Evolutionary conservation across 2,113 vertebrate genomes (phyloP), one percentile per base, ranked within the genome.

Genomic region (Serilophus lunatus): DNA sequence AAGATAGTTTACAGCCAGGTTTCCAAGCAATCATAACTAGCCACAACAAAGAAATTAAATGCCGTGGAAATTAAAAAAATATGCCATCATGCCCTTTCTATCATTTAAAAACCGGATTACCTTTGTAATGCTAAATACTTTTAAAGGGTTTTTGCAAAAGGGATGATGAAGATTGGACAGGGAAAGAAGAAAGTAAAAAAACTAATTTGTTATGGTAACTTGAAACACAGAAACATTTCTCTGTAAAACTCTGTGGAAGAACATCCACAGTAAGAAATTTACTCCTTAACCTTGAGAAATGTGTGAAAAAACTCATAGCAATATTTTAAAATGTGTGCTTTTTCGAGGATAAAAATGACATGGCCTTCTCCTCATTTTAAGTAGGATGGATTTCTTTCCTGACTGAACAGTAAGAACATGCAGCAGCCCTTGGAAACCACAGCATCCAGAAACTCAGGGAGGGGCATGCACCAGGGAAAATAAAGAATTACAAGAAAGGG

Each of bases 121-220:
- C 7, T 83, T 96, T 91, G 47, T 86, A 64, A 88, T 88, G 47
- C 61, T 69, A 86, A 47, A 36, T 84, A 66, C 7, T 75, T 75
- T 13, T 57, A 28, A 81, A 59, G 6, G 10, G 7, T 54, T 88
- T 81, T 86, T 3, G 7, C 31, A 71, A 75, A 66, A 88, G 17
- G 8, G 18, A 64, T 51, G 60, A 45, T 0, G 0, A 44, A 57
- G 38, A 36, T 44, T 77, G 47, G n/a, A 38, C 44, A 9, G 28
- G 23, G 69, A 83, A 83, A 90, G 31, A 40, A 80, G 20, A 77
- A 81, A 68, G 49, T 36, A 86, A 50, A 83, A n/a, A 93, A 84
- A 88, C 83, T 61, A 0, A 66, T 94, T 93, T 64, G 42, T 51
- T 92, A 36, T 2, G 15, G 38, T 24, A 77, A 25, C 51, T 56